Percentiles rank a stretch among this genome's conserved stretches.
phyloP scores from a whole-genome alignment of 2,888 invertebrate genomes.

The Acleris holmiana region DNA sequence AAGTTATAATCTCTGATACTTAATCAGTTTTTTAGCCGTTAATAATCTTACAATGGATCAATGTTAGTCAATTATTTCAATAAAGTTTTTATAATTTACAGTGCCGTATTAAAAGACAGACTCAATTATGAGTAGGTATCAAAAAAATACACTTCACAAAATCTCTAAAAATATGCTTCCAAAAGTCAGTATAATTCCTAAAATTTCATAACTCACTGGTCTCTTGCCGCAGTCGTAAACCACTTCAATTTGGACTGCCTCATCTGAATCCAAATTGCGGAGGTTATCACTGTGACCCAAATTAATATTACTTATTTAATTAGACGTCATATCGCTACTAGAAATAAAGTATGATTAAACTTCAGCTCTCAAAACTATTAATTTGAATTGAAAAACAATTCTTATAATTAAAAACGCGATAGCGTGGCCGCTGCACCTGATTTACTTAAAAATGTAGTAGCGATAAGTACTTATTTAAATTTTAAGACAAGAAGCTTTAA shows the following conservation, averaged over 20 bases:
- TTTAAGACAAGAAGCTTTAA: conserved; percentile 15
- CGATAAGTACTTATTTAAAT: conserved; percentile 23
- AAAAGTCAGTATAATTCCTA: too few relatives aligned
- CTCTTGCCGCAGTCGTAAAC: neutral
- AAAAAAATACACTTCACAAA: too few relatives aligned
- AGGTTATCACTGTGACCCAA: conserved; percentile 1
- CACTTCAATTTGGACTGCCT: conserved; percentile 1
- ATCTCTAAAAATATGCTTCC: too few relatives aligned
- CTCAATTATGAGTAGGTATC: too few relatives aligned
- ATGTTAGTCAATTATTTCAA: too few relatives aligned
- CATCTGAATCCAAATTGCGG: conserved; percentile 7
- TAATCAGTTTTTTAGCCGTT: too few relatives aligned
- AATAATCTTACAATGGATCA: too few relatives aligned
- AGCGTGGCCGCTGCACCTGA: conserved; percentile 19
- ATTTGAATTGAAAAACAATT: conserved; percentile 25
- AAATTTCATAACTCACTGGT: too few relatives aligned
- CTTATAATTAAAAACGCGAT: conserved; percentile 23
- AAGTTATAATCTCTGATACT: too few relatives aligned
- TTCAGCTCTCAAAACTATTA: conserved; percentile 5
- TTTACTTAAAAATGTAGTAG: conserved; percentile 33
- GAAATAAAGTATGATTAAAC: conserved; percentile 19
- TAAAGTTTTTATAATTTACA: too few relatives aligned
- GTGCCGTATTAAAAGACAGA: too few relatives aligned
- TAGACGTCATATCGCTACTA: conserved; percentile 14
- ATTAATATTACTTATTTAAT: conserved; percentile 1